Evolutionary conservation across 1,140 invertebrate species (phyloP).

Genomic region (honey bee (Apis mellifera)): Amel_HAv3.1 CM009931.2:11508001-11508500

Average conservation of each 20-base stretch:
- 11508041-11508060: constrained; percentile 44
- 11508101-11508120: constrained; percentile 94
- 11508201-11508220: constrained; percentile 98
- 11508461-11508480: constrained; percentile 96
- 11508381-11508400: neutral
- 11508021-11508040: neutral
- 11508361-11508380: neutral
- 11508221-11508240: constrained; percentile 97
- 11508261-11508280: constrained; percentile 98
- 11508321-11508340: constrained; percentile 85
- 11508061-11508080: constrained; percentile 95
- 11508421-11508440: neutral
- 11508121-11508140: constrained; percentile 96
- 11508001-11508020: neutral
- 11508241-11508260: constrained; percentile 96
- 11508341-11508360: neutral
- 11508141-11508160: constrained; percentile 96
- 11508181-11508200: constrained; percentile 97
- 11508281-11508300: constrained; percentile 99
- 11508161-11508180: constrained; percentile 99
- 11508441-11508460: constrained; percentile 72
- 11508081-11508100: constrained; percentile 98
- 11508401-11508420: neutral
- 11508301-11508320: constrained; percentile 97
- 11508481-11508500: constrained; percentile 96